Evolutionary conservation across 2,888 invertebrate species (phyloP).

Genomic region (Parochlus steinenii): DNA sequence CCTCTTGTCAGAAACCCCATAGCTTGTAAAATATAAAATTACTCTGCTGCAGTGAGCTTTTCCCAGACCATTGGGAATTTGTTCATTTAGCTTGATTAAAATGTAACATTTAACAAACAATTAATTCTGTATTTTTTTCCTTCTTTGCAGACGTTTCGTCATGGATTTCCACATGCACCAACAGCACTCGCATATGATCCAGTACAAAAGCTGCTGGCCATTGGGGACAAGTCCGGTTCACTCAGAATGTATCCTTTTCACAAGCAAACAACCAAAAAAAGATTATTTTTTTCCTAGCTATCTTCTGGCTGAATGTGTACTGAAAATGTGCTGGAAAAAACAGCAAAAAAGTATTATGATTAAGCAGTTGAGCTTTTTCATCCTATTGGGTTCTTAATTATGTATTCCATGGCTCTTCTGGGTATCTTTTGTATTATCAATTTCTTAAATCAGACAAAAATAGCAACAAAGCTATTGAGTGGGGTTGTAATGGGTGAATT

Average conservation of each 20-base stretch:
- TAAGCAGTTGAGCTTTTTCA: not conserved
- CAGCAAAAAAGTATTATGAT: no score
- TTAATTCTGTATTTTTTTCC: slow-evolving; percentile 16
- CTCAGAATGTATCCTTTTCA: slow-evolving; percentile 59
- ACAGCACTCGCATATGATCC: slow-evolving; percentile 97
- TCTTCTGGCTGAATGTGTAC: no score
- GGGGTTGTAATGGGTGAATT: no score
- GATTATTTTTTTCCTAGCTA: no score
- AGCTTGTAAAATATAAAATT: no score
- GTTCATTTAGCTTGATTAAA: slow-evolving; percentile 3
- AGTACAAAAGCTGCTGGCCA: slow-evolving; percentile 88
- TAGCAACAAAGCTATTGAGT: no score
- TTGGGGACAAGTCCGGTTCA: slow-evolving; percentile 90
- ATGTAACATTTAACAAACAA: slow-evolving; percentile 4
- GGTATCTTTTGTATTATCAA: no score
- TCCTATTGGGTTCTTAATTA: not conserved
- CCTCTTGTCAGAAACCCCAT: no score
- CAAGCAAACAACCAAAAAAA: not conserved
- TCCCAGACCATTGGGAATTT: slow-evolving; percentile 2
- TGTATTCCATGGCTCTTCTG: not conserved
- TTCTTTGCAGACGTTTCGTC: slow-evolving; percentile 78
- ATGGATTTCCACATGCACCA: slow-evolving; percentile 97
- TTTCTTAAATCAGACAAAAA: no score
- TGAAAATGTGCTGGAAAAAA: no score
- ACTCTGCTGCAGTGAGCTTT: no score